Base-by-base conservation (phyloP, 2,888 invertebrate genomes). In the Acheta domesticus region DNA sequence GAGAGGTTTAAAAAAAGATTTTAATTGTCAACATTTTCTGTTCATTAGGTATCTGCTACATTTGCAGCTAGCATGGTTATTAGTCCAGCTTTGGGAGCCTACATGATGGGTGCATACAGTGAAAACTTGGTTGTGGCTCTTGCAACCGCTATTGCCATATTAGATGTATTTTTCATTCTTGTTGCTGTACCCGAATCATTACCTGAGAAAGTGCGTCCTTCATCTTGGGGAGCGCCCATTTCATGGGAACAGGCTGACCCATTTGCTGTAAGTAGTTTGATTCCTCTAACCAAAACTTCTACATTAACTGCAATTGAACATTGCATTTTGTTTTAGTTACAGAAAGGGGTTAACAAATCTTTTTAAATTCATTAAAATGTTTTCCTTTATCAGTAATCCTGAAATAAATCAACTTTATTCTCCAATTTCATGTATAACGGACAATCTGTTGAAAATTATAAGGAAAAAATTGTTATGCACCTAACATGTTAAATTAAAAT, bases 21-120 rank as follows among this genome's bases (percentile, higher is more conserved):
- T 36, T 36, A 36, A 36, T 1, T 23, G 8, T 36, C 36, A 36
- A 36, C 62, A n/a, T 62, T 62, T 62, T 62, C 14, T 49, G 12
- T 79, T 78, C 48, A 12, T 62, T 80, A 89, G 89, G 93, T 94
- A n/a, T 97, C 97, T 48, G 99, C 99, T 49, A 99, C 99, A 80
- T 99, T 99, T 89, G 99, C 99, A 20, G 99, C 99, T 82, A 98
- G 98, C 86, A 93, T 99, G 92, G 98, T 99, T 77, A 98, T 99
- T 83, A 98, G 97, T 81, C 99, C 99, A 16, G 98, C 99, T 3
- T 89, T 99, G 79, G 99, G 99, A 80, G 94, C 94, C 81, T 95
- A 95, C 85, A 89, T 95, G 77, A 94, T 94, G 93, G 93, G 94
- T 85, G 90, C 92, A 81, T 97, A 97, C 86, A 94, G 95, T 82